Conservation (phyloP, 2,113 vertebrate species). For the Hemichromis elongatus region DNA sequence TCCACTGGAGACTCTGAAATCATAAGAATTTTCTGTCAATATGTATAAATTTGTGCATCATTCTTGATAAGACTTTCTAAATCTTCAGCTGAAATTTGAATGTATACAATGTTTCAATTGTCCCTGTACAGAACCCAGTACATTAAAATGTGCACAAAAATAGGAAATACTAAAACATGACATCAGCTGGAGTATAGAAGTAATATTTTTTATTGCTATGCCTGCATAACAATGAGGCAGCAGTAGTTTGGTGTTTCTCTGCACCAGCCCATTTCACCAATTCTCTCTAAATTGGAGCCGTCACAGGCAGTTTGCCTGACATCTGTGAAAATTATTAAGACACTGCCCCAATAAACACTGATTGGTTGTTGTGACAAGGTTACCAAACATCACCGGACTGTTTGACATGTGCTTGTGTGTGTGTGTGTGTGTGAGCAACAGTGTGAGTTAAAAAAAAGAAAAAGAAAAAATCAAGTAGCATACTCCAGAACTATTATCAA, state of each 20-base stretch:
- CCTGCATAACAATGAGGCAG: neutral
- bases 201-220: neutral
- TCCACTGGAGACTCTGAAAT: no score
- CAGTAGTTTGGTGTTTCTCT: neutral
- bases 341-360: constrained; percentile 54
- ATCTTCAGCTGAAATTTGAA: neutral
- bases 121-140: no score
- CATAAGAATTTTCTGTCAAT: neutral
- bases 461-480: constrained; percentile 8
- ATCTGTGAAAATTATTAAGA: constrained; percentile 64
- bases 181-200: no score
- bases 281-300: constrained; percentile 59
- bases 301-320: constrained; percentile 67
- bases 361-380: constrained; percentile 50
- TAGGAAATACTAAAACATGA: no score
- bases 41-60: neutral
- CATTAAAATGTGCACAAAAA: no score
- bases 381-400: constrained; percentile 26
- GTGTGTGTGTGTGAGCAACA: neutral
- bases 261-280: constrained; percentile 26
- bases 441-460: neutral
- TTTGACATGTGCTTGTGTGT: constrained; percentile 35
- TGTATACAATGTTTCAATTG: neutral
- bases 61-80: neutral
- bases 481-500: constrained; percentile 4